Evolutionary conservation across 2,888 invertebrate species (phyloP), one percentile per base, ranked within the genome.

Genomic region (Proisotoma minuta): DNA sequence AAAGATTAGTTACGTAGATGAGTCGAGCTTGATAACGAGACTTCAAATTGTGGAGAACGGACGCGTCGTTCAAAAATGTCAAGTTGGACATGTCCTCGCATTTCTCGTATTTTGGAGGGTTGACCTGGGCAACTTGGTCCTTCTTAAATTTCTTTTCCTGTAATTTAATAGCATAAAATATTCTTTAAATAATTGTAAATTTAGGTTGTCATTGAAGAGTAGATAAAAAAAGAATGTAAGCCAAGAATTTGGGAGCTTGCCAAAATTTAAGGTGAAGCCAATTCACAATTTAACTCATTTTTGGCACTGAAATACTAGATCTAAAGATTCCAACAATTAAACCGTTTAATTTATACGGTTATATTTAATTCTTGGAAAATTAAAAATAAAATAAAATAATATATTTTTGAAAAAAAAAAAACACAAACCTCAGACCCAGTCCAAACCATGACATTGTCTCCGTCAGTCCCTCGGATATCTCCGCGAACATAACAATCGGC

Each of bases 61-160:
- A 94, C 82, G 96, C 95, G 83, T 96, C 96, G 85, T 96, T 96
- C 83, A 96, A 88, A 84, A 95, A 96, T 81, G 96, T 95, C 88
- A 96, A 87, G 83, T 93, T 94, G 77, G 94, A 92, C 93, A 96
- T 96, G 83, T 96, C 96, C 85, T 96, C 96, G 82, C 86, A 85
- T 87, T 95, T 95, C 84, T 96, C 95, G 85, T 92, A 96, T 85
- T 96, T 96, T 79, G 96, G 96, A 78, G 96, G 96, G 83, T 96
- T 96, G 81, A 97, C 95, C 84, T 96, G 95, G 79, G 84, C 87
- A 77, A 93, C 88, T 80, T 85, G 85, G 79, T 95, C 94, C 85
- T 94, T 95, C 86, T 96, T 97, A 85, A 92, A 88, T 83, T 91
- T 91, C 85, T 87, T 91, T 76, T 87, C 87, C 93, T 93, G 82